Conservation (phyloP, 2,888 invertebrate species). For the Mylabris sibirica region DNA sequence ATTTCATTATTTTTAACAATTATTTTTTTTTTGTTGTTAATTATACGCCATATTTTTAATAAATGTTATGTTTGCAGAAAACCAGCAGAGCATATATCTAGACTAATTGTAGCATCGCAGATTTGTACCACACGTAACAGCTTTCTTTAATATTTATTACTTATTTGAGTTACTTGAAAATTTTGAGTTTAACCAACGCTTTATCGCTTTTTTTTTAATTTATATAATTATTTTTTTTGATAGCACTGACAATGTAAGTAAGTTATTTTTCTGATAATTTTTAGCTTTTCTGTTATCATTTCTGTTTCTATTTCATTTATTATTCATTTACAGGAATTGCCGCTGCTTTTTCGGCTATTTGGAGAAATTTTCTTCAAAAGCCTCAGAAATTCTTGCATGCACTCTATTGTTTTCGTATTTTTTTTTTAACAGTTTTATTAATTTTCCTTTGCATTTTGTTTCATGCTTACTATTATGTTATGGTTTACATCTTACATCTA, state of each 20-base stretch:
- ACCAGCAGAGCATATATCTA: constrained; percentile 54
- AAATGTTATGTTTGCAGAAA: constrained; percentile 60
- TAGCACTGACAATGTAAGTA: constrained; percentile 36
- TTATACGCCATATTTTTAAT: constrained; percentile 56
- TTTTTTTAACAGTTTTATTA: background rate
- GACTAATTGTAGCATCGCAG: constrained; percentile 61
- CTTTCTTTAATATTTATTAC: constrained; percentile 46
- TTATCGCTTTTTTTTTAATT: constrained; percentile 38
- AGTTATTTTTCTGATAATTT: constrained; percentile 16
- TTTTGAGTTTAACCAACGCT: constrained; percentile 47
- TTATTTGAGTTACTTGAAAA: background rate
- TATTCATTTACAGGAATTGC: constrained; percentile 3
- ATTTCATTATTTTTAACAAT: constrained; percentile 42
- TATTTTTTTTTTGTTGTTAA: constrained; percentile 33
- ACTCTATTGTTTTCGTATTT: background rate
- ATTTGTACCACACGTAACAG: constrained; percentile 60
- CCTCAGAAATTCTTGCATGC: background rate
- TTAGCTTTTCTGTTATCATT: background rate
- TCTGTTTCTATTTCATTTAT: background rate
- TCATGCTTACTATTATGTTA: constrained; percentile 13
- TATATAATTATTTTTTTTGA: constrained; percentile 40
- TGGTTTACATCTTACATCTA: constrained; percentile 1
- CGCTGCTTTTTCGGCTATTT: constrained; percentile 4
- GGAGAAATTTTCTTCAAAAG: background rate
- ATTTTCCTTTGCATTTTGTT: constrained; percentile 10